These are phyloP conservation scores for Hucho hucho DNA, from an alignment of 2,113 vertebrate species.

Conservation along the genomic window DNA sequence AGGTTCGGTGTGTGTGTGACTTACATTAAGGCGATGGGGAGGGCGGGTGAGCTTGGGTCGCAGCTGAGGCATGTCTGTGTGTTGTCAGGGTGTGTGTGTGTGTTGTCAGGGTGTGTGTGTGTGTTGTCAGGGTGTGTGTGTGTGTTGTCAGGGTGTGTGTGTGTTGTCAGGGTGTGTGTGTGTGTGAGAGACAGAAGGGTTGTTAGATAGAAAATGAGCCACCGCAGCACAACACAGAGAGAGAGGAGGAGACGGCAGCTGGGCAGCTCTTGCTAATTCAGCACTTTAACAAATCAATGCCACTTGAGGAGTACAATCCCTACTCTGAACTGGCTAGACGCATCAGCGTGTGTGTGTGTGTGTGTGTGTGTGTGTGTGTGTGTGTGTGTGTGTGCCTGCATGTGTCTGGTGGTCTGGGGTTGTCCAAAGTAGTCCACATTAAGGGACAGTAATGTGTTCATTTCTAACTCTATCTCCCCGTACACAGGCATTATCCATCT, in stretches of 20 bases:
- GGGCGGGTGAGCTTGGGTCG: not conserved
- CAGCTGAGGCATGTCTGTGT: not conserved
- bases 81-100: not conserved
- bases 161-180: slow-evolving; percentile 25
- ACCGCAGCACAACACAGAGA: slow-evolving; percentile 62
- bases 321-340: slow-evolving; percentile 88
- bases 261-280: slow-evolving; percentile 94
- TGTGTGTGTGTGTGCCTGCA: slow-evolving; percentile 49
- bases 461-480: slow-evolving; percentile 94
- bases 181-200: slow-evolving; percentile 55
- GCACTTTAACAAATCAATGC: slow-evolving; percentile 99
- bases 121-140: slow-evolving; percentile 26
- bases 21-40: not conserved
- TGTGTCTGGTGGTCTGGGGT: slow-evolving; percentile 50
- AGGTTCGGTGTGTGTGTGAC: not conserved
- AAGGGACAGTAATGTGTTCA: slow-evolving; percentile 98
- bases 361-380: slow-evolving; percentile 42
- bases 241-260: slow-evolving; percentile 81
- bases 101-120: slow-evolving; percentile 32
- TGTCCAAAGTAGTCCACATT: slow-evolving; percentile 92
- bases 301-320: slow-evolving; percentile 95
- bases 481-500: slow-evolving; percentile 95
- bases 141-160: slow-evolving; percentile 25
- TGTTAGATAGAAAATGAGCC: slow-evolving; percentile 20
- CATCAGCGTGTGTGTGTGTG: slow-evolving; percentile 79